phyloP scores from a whole-genome alignment of 2,888 invertebrate genomes.

The Amphipoea oculea region DNA sequence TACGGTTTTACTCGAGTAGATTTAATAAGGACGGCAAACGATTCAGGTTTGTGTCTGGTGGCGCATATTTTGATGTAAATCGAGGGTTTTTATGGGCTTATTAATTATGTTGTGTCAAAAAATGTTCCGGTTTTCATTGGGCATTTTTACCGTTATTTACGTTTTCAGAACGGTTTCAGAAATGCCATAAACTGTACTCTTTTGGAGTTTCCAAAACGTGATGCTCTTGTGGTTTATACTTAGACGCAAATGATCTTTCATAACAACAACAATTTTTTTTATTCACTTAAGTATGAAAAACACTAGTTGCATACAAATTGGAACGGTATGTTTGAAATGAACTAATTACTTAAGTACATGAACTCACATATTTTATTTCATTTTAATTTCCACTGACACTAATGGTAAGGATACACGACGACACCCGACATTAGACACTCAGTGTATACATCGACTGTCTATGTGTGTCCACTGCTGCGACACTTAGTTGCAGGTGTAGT shows the following conservation, averaged over 20 bases:
- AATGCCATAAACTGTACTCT: background rate
- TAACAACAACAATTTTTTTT: background rate
- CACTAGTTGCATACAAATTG: background rate
- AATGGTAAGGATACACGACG: no score
- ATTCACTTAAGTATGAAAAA: background rate
- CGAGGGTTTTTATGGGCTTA: slow-evolving; percentile 6
- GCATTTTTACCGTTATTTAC: background rate
- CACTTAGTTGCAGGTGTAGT: no score
- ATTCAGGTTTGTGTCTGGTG: slow-evolving; percentile 35
- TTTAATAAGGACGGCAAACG: slow-evolving; percentile 57
- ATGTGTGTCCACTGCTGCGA: no score
- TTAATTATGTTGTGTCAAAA: background rate
- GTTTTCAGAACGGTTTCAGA: background rate
- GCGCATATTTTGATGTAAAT: slow-evolving; percentile 37
- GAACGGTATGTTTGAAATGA: background rate
- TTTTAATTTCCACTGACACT: background rate
- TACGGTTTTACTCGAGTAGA: slow-evolving; percentile 58
- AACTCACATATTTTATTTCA: background rate
- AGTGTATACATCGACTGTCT: no score
- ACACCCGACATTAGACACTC: no score
- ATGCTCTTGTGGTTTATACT: background rate
- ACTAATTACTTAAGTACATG: background rate
- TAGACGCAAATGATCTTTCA: background rate
- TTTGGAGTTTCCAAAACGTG: background rate
- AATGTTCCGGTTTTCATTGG: background rate